Evolutionary conservation across 2,797 vertebrate species (phyloP).

Genomic region (Micromesistius poutassou): DNA sequence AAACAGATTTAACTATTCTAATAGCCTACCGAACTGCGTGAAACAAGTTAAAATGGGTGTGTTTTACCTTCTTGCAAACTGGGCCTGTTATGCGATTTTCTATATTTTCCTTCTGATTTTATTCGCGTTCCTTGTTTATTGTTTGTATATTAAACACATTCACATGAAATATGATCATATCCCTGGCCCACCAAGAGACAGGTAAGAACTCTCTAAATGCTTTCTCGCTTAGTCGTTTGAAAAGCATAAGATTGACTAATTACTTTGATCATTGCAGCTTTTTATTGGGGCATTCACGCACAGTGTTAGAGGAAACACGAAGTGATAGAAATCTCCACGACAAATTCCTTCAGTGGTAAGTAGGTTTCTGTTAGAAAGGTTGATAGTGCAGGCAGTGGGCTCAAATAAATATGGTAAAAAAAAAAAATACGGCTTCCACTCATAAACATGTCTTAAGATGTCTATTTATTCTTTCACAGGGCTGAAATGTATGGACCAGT

Average conservation of each 20-base stretch:
- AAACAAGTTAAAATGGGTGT: constrained; percentile 41
- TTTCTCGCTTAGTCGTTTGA: neutral
- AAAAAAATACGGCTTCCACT: neutral
- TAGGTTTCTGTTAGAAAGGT: neutral
- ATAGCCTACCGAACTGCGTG: too few relatives aligned
- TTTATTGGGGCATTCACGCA: constrained; percentile 51
- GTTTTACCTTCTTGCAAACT: constrained; percentile 3
- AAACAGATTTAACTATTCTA: too few relatives aligned
- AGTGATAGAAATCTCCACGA: constrained; percentile 25
- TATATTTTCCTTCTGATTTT: constrained; percentile 33
- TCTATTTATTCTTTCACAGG: constrained; percentile 60
- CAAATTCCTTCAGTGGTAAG: constrained; percentile 61
- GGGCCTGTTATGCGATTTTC: neutral
- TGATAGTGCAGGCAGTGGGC: too few relatives aligned
- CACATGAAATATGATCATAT: constrained; percentile 85
- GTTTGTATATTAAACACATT: constrained; percentile 72
- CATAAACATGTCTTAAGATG: neutral
- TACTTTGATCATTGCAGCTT: constrained; percentile 47
- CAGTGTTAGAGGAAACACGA: constrained; percentile 13
- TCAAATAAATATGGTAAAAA: neutral
- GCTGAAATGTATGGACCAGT: constrained; percentile 78
- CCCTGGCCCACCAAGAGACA: constrained; percentile 82
- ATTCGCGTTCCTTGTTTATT: constrained; percentile 68
- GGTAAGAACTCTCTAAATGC: constrained; percentile 55
- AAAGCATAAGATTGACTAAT: neutral